phyloP scores from a whole-genome alignment of 2,797 vertebrate genomes.

The Ptychadena robeensis region DNA sequence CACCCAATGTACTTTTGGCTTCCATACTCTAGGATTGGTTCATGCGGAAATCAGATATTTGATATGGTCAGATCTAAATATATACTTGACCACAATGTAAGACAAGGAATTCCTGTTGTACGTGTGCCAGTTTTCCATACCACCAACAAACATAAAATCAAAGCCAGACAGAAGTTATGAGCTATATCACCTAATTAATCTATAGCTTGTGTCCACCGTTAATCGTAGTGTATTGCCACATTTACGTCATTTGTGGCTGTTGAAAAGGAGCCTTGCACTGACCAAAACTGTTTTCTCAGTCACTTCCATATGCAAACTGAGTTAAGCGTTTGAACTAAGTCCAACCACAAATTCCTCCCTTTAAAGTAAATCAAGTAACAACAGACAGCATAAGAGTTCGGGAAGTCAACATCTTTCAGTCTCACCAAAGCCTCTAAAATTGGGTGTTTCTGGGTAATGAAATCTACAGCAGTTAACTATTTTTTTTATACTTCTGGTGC shows the following conservation, averaged over 20 bases:
- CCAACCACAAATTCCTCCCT: conserved; percentile 60
- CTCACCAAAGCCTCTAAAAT: conserved; percentile 42
- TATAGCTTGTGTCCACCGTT: conserved; percentile 54
- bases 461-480: conserved; percentile 30
- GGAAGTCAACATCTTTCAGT: conserved; percentile 46
- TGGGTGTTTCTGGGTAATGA: conserved; percentile 46
- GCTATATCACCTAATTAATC: conserved; percentile 60
- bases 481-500: conserved; percentile 22
- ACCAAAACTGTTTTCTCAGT: conserved; percentile 58
- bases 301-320: conserved; percentile 59
- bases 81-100: conserved; percentile 38
- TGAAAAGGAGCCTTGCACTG: conserved; percentile 51
- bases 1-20: not conserved
- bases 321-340: conserved; percentile 58
- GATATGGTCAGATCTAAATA: conserved; percentile 51
- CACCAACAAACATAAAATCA: conserved; percentile 54
- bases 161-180: conserved; percentile 51
- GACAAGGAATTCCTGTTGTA: conserved; percentile 55
- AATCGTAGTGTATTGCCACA: conserved; percentile 57
- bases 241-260: conserved; percentile 60
- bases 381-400: conserved; percentile 44
- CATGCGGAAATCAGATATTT: conserved; percentile 39
- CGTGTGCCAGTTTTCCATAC: conserved; percentile 44
- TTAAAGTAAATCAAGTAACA: conserved; percentile 60
- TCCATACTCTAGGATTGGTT: conserved; percentile 2